Evolutionary conservation across 1,140 invertebrate species (phyloP).

Genomic region (Magallana ariakensis): DNA sequence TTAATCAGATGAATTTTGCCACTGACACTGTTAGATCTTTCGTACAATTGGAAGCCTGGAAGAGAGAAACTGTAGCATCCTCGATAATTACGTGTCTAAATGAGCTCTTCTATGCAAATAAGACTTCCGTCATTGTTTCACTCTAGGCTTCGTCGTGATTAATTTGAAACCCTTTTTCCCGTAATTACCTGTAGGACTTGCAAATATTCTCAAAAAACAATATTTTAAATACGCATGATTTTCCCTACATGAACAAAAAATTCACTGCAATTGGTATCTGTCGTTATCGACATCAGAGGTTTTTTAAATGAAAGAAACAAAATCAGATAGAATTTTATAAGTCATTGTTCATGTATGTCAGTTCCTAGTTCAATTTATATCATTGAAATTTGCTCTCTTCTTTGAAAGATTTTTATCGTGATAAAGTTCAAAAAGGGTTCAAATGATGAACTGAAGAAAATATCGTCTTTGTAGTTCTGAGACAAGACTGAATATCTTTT

Average conservation of each 20-base stretch:
- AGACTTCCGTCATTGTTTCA: slow-evolving; percentile 4
- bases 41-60: background rate
- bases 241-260: background rate
- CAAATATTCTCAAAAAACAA: slow-evolving; percentile 4
- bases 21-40: background rate
- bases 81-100: slow-evolving; percentile 1
- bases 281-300: no score
- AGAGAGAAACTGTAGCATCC: background rate
- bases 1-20: background rate
- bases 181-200: slow-evolving; percentile 15
- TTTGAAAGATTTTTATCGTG: no score
- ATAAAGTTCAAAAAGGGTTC: no score
- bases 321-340: no score
- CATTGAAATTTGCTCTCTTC: no score
- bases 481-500: no score
- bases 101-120: slow-evolving; percentile 31
- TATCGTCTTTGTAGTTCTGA: no score
- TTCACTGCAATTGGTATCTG: no score
- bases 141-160: slow-evolving; percentile 1
- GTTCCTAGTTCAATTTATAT: no score
- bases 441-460: no score
- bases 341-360: no score
- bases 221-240: background rate
- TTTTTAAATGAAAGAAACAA: no score
- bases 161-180: background rate